These are phyloP conservation scores for Leptodactylus fuscus DNA, from an alignment of 2,113 vertebrate species.

Conservation along the genomic window DNA sequence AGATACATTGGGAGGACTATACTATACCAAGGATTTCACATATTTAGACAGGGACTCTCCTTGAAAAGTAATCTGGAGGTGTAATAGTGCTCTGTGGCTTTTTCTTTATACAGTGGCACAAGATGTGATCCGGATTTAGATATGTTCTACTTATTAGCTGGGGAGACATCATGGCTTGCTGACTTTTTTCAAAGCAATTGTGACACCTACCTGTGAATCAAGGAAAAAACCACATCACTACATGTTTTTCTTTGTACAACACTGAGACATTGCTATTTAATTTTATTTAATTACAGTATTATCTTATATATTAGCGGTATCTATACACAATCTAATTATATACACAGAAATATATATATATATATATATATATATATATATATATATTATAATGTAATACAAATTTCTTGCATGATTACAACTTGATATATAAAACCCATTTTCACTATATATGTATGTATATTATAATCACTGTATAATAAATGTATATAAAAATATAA, in stretches of 20 bases:
- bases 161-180: conserved; percentile 83
- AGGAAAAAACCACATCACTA: conserved; percentile 85
- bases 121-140: conserved; percentile 80
- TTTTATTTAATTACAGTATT: not conserved
- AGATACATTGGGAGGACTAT: conserved; percentile 82
- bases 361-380: no score
- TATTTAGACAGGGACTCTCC: conserved; percentile 74
- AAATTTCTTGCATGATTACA: no score
- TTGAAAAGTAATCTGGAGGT: conserved; percentile 69
- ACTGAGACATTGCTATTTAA: not conserved
- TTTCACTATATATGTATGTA: no score
- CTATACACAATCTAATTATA: not conserved
- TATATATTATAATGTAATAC: no score
- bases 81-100: conserved; percentile 79
- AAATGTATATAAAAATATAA: no score
- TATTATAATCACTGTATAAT: no score
- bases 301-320: not conserved
- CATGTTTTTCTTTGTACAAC: conserved; percentile 66
- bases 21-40: conserved; percentile 83
- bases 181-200: conserved; percentile 96
- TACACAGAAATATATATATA: not conserved
- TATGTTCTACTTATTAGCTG: conserved; percentile 78
- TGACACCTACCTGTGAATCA: conserved; percentile 98
- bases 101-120: conserved; percentile 86
- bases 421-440: no score